Base-by-base conservation (phyloP, 2,888 invertebrate species). In the Polyommatus iphigenia region DNA sequence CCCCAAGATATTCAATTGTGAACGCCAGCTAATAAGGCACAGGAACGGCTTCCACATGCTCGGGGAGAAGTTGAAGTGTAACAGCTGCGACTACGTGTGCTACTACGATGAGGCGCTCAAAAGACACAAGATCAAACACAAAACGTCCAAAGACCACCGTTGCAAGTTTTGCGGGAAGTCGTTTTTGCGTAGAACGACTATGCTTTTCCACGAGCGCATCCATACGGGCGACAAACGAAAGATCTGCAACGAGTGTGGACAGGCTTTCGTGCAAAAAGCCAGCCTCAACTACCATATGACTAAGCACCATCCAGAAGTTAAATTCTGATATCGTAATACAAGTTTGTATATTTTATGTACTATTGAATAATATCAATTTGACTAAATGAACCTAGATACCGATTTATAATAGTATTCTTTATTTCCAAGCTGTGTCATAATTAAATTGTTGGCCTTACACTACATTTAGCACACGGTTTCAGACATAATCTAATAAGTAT, bases 231-330 rank as follows among this genome's bases (percentile, higher is more conserved):
- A 93, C 50, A 84, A 88, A 59, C 83, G 89, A 80, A 91, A 92
- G 78, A 87, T 90, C 0, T 93, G 93, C 79, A 81, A 80, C 0
- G 86, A 86, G 0, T 93, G 93, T 76, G 88, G 91, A 0, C 90
- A 93, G 78, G 91, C 92, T 59, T 94, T 93, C 78, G 92, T 92
- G 0, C 92, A 93, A 81, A 93, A 93, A 80, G 90, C 93, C 0
- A 93, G 93, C 79, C 81, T 92, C 79, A 93, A 93, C 80, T 93
- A 91, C 80, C 92, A 93, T 57, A 92, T 93, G 93, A 82, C 87
- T 0, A 94, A 91, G 71, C 89, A 92, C 77, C 93, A 93, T 79
- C 92, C 93, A 0, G 89, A 85, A 20, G 91, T 91, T 0, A 88
- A 88, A 59, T 92, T 85, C 82, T 91, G 83, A 82, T 41, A 7